Percentiles rank a stretch among this genome's conserved stretches.
Conservation (phyloP, 2,888 invertebrate genomes). For the Sturmia bella region DNA sequence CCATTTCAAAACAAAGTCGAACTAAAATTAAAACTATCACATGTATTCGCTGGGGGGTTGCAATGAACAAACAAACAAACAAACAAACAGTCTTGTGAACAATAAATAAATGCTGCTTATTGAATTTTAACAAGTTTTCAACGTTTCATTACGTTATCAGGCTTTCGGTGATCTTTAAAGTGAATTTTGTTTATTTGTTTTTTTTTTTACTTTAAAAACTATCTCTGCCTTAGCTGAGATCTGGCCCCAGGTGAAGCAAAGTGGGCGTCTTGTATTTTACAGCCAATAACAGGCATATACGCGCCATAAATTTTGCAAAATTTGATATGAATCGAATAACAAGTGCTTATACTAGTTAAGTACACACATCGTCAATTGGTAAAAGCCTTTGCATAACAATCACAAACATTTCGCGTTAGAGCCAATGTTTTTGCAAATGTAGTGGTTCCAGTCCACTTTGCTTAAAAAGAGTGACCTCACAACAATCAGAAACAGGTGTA, state of each 20-base stretch:
- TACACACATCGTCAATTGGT: not conserved
- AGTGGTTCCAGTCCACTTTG: no score
- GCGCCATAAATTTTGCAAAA: not conserved
- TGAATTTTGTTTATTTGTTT: conserved; percentile 21
- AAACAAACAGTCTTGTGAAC: conserved; percentile 46
- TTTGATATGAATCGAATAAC: conserved; percentile 23
- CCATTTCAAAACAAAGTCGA: conserved; percentile 7
- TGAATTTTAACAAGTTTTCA: conserved; percentile 63
- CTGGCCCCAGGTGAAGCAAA: conserved; percentile 23
- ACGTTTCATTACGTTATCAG: conserved; percentile 32
- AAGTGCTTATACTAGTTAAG: conserved; percentile 38
- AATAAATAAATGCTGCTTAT: conserved; percentile 43
- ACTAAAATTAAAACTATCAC: not conserved
- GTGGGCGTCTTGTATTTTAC: conserved; percentile 43
- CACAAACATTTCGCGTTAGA: no score
- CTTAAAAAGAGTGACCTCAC: no score
- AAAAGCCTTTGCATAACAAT: conserved; percentile 4
- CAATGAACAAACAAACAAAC: no score
- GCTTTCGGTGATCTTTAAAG: conserved; percentile 60
- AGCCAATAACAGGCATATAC: conserved; percentile 15
- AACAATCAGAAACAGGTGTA: no score
- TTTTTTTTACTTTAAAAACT: conserved; percentile 9
- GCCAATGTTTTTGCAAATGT: no score
- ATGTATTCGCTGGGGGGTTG: not conserved
- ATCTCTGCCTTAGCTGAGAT: conserved; percentile 22